phyloP scores from a whole-genome alignment of 2,888 invertebrate genomes.

The Tineola bisselliella region DNA sequence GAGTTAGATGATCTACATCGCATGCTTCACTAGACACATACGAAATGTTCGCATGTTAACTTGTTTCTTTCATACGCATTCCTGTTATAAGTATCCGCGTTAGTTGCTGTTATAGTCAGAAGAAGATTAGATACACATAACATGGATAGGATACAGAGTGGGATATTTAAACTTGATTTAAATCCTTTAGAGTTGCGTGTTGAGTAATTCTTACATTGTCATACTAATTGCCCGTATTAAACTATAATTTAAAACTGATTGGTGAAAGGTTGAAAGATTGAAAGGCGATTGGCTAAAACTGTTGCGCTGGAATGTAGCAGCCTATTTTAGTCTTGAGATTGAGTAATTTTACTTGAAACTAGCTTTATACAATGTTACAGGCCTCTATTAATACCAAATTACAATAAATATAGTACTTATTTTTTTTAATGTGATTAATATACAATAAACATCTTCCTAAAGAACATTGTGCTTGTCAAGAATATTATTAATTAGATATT shows the following conservation, averaged over 20 bases:
- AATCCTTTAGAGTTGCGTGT: neutral
- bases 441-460: too few relatives aligned
- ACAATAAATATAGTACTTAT: too few relatives aligned
- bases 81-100: neutral
- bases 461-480: too few relatives aligned
- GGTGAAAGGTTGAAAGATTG: too few relatives aligned
- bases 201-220: neutral
- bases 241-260: neutral
- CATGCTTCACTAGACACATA: neutral
- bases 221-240: neutral
- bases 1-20: conserved; percentile 24
- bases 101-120: neutral
- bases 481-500: too few relatives aligned
- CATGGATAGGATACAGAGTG: neutral
- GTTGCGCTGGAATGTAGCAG: too few relatives aligned
- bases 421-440: too few relatives aligned
- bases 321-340: neutral
- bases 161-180: too few relatives aligned
- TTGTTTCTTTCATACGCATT: neutral
- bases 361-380: neutral
- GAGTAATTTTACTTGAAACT: neutral
- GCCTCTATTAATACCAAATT: too few relatives aligned
- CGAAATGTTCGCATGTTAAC: neutral
- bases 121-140: too few relatives aligned
- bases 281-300: too few relatives aligned